These are phyloP conservation scores for Tridacna crocea DNA, from an alignment of 2,888 invertebrate species.

Conservation along the genomic window DNA sequence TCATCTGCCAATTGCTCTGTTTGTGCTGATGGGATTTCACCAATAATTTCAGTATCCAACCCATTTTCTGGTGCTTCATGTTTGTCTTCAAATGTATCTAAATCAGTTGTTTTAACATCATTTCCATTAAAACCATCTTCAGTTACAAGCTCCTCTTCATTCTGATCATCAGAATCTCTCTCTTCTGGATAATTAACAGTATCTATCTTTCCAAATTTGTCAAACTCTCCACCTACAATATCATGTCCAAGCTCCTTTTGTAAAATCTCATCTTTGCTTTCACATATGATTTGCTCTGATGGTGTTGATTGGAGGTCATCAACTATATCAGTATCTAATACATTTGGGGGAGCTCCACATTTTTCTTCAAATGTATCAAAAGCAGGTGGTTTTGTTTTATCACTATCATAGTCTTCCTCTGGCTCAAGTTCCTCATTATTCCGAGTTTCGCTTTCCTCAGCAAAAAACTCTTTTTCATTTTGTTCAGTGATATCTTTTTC, in stretches of 20 bases:
- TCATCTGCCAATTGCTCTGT: slow-evolving; percentile 14
- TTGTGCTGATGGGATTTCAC: slow-evolving; percentile 8
- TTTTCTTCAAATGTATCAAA: not conserved
- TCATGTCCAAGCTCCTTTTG: not conserved
- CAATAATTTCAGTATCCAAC: slow-evolving; percentile 10
- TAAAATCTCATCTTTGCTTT: not conserved
- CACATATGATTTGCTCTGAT: not conserved
- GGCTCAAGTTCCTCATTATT: not conserved
- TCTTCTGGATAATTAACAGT: not conserved
- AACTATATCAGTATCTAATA: slow-evolving; percentile 8
- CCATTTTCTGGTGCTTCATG: not conserved
- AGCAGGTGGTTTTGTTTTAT: not conserved
- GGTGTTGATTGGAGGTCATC: slow-evolving; percentile 4
- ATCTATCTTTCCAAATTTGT: not conserved
- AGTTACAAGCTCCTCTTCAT: not conserved
- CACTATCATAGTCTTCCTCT: not conserved
- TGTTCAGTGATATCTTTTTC: slow-evolving; percentile 56
- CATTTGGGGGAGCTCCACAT: not conserved
- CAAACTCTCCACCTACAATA: not conserved
- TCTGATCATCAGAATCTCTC: not conserved
- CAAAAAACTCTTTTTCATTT: slow-evolving; percentile 40
- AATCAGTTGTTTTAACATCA: not conserved
- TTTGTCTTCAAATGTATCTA: slow-evolving; percentile 1
- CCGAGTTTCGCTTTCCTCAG: not conserved
- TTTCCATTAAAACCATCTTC: not conserved